These are phyloP conservation scores for Clitarchus hookeri DNA, from an alignment of 2,888 invertebrate species.

Conservation along the genomic window DNA sequence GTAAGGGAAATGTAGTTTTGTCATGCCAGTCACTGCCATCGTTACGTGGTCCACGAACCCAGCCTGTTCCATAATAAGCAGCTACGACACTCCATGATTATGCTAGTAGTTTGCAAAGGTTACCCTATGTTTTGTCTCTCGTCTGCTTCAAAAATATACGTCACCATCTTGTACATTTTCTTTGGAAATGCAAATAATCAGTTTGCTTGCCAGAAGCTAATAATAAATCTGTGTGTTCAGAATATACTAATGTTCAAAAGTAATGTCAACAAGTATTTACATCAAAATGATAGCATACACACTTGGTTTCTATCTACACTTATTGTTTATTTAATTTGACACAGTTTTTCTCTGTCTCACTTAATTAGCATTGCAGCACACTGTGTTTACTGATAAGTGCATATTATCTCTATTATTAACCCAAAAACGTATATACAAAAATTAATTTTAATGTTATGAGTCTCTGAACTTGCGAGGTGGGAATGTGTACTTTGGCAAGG, in stretches of 20 bases:
- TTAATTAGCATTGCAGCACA: neutral
- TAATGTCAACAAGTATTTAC: neutral
- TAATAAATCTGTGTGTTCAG: neutral
- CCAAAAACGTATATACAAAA: too few relatives aligned
- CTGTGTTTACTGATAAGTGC: neutral
- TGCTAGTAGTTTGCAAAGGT: neutral
- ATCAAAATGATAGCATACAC: neutral
- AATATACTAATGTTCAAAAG: neutral
- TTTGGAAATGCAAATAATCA: neutral
- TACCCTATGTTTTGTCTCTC: neutral
- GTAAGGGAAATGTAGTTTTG: neutral
- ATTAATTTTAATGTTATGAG: too few relatives aligned
- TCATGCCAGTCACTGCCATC: slow-evolving; percentile 14
- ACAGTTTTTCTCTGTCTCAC: neutral
- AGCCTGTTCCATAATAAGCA: neutral
- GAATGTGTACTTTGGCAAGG: too few relatives aligned
- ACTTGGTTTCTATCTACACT: too few relatives aligned
- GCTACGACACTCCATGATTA: neutral
- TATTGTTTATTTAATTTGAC: neutral
- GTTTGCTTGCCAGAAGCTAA: neutral
- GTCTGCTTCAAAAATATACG: neutral
- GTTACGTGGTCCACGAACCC: slow-evolving; percentile 14
- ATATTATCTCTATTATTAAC: neutral
- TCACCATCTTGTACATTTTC: neutral
- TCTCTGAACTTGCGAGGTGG: too few relatives aligned